phyloP scores from a whole-genome alignment of 2,797 vertebrate species.

The Mus minutoides region DNA sequence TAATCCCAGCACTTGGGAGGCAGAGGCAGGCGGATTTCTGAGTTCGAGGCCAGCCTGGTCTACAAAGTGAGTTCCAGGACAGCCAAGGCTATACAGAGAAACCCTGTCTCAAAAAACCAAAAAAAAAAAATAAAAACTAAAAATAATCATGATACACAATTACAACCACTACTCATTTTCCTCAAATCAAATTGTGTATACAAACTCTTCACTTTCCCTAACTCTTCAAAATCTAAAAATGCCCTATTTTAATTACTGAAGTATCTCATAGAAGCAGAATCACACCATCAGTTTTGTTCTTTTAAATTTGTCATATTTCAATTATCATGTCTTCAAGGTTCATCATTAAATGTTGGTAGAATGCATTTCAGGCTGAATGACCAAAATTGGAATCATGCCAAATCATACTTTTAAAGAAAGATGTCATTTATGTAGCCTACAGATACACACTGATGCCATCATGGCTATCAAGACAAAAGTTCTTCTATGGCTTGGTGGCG shows the following conservation, averaged over 20 bases:
- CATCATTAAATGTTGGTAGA: background rate
- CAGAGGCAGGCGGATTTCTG: too few relatives aligned
- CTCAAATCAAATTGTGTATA: background rate
- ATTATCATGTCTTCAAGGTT: background rate
- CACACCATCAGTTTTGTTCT: background rate
- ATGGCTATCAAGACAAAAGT: background rate
- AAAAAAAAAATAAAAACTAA: conserved; percentile 16
- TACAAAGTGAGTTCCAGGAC: too few relatives aligned
- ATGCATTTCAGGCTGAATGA: background rate
- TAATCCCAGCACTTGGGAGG: too few relatives aligned
- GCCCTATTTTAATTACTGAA: background rate
- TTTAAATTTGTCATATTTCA: background rate
- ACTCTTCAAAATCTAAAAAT: background rate
- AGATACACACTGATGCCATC: background rate
- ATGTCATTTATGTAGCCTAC: background rate
- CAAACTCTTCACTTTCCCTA: background rate
- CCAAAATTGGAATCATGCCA: background rate
- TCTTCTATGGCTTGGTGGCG: too few relatives aligned
- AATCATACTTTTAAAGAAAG: background rate
- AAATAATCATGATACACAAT: background rate
- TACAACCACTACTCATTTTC: background rate
- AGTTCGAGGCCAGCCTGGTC: too few relatives aligned
- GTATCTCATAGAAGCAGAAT: background rate
- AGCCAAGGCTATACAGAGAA: too few relatives aligned
- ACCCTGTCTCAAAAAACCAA: too few relatives aligned